These are phyloP conservation scores for Idaea aversata DNA, from an alignment of 2,888 invertebrate genomes.

Conservation along the genomic window DNA sequence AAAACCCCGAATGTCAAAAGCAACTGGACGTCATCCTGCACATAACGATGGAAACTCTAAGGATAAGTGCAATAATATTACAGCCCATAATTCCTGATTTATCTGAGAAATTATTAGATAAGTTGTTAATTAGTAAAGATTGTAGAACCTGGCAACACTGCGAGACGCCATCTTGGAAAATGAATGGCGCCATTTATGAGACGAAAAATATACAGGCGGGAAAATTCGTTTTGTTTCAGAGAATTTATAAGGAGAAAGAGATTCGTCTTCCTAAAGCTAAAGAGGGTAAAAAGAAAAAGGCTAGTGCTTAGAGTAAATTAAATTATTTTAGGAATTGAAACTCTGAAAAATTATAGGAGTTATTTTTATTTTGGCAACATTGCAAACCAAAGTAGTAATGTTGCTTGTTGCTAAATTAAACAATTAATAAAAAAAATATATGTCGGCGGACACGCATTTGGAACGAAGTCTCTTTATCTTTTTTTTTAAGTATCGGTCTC, in stretches of 20 bases:
- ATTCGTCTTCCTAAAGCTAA: conserved; percentile 19
- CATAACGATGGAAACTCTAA: conserved; percentile 90
- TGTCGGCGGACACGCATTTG: too few relatives aligned
- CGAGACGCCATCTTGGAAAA: conserved; percentile 63
- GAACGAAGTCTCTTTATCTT: too few relatives aligned
- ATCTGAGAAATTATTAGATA: conserved; percentile 84
- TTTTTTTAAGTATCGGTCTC: too few relatives aligned
- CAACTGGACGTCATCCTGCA: conserved; percentile 88
- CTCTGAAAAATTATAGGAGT: neutral
- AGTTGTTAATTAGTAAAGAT: conserved; percentile 73
- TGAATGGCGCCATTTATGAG: conserved; percentile 61
- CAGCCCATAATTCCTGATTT: conserved; percentile 92
- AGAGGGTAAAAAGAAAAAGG: conserved; percentile 16
- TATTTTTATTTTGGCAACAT: neutral
- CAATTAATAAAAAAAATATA: too few relatives aligned
- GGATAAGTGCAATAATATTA: conserved; percentile 86
- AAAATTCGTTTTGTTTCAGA: conserved; percentile 68
- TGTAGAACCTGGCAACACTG: conserved; percentile 60
- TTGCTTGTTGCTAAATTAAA: neutral
- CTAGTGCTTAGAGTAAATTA: too few relatives aligned
- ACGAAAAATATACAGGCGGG: conserved; percentile 63
- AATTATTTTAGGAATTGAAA: conserved; percentile 8
- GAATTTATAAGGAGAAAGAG: conserved; percentile 61
- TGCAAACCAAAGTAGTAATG: neutral
- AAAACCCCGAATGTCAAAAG: conserved; percentile 76